Percentiles rank a stretch among this genome's conserved stretches.
These are phyloP conservation scores for Andrena haemorrhoa DNA, from an alignment of 2,888 invertebrate genomes.

Conservation along the genomic window DNA sequence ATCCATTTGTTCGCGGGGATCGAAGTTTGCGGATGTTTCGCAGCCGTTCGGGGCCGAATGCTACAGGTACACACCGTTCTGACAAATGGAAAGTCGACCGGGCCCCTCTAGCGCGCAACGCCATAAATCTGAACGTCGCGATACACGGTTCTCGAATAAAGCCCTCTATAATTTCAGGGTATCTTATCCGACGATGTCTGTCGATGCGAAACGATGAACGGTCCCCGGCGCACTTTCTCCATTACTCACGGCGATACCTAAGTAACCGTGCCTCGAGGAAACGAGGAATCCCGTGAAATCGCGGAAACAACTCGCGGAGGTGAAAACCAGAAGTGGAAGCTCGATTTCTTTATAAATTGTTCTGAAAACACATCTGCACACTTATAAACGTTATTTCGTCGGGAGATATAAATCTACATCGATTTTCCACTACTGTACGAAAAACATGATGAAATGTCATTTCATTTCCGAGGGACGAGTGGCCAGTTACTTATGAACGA, in stretches of 20 bases:
- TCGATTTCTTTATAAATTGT: neutral
- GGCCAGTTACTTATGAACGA: too few species aligned
- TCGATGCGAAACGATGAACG: constrained; percentile 64
- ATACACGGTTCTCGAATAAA: constrained; percentile 69
- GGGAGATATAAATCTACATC: too few species aligned
- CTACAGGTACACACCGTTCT: constrained; percentile 69
- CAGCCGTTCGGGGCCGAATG: constrained; percentile 63
- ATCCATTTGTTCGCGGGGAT: constrained; percentile 72
- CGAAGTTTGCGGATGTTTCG: constrained; percentile 72
- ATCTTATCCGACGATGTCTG: constrained; percentile 65
- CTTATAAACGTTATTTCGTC: too few species aligned
- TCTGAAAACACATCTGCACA: neutral
- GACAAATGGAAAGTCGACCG: constrained; percentile 73
- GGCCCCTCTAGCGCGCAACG: constrained; percentile 48
- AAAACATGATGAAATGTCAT: too few species aligned
- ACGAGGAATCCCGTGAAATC: constrained; percentile 28
- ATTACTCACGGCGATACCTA: constrained; percentile 27
- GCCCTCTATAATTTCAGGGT: constrained; percentile 64
- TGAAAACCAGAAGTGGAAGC: neutral
- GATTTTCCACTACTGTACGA: too few species aligned
- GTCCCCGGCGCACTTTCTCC: constrained; percentile 45
- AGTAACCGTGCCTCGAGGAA: constrained; percentile 19
- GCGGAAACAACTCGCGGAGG: neutral
- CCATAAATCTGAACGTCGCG: constrained; percentile 66
- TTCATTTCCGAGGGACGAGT: too few species aligned